These are phyloP conservation scores for Drosophila picticornis DNA, from an alignment of 2,888 invertebrate genomes.

Conservation along the genomic window DNA sequence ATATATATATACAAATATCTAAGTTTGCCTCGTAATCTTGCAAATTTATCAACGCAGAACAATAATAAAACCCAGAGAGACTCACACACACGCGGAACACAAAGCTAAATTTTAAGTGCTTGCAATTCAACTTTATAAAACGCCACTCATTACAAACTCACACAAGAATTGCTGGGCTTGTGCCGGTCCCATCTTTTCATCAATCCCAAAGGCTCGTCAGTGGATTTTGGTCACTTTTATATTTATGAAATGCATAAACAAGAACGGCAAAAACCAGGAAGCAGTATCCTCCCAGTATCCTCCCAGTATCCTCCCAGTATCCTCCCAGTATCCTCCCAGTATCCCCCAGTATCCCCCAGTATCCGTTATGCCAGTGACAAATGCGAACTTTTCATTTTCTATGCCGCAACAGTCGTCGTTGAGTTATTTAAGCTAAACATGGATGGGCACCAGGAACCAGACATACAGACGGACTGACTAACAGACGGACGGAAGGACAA, in stretches of 20 bases:
- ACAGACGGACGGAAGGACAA: conserved; percentile 42
- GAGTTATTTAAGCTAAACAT: conserved; percentile 71
- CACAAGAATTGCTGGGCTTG: conserved; percentile 7
- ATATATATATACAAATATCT: not conserved
- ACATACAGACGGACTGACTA: conserved; percentile 11
- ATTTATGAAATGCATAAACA: conserved; percentile 70
- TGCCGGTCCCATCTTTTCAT: conserved; percentile 43
- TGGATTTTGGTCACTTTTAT: conserved; percentile 65
- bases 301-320: not conserved
- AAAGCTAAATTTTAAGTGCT: conserved; percentile 48
- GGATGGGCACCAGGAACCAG: conserved; percentile 48
- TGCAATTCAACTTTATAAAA: conserved; percentile 43
- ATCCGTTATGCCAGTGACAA: conserved; percentile 57
- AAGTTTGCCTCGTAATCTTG: not conserved
- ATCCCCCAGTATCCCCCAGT: conserved; percentile 20
- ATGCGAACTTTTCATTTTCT: conserved; percentile 64
- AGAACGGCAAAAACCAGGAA: conserved; percentile 48
- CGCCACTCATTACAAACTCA: conserved; percentile 44
- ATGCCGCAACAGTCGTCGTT: conserved; percentile 57
- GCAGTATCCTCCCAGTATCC: conserved; percentile 5
- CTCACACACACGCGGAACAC: not conserved
- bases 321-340: conserved; percentile 33
- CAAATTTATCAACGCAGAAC: conserved; percentile 20
- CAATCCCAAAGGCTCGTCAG: conserved; percentile 56
- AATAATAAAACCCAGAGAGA: not conserved